These are phyloP conservation scores for Zalophus californianus DNA, from an alignment of 2,797 vertebrate species.

Conservation along the genomic window DNA sequence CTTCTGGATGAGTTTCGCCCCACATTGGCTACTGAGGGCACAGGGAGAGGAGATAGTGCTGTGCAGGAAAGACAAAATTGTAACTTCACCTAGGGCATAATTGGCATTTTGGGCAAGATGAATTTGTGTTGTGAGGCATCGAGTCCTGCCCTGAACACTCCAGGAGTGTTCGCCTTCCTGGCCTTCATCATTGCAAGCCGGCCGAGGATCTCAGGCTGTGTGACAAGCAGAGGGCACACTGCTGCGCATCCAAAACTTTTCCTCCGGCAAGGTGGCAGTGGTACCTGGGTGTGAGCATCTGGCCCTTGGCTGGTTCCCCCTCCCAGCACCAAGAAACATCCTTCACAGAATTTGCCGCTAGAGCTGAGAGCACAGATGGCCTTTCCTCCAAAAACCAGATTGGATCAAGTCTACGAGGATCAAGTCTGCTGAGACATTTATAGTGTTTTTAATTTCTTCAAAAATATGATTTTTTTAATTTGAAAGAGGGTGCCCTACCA, in stretches of 20 bases:
- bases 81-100: rapidly evolving
- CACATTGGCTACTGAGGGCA: rapidly evolving
- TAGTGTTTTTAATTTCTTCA: neutral
- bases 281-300: rapidly evolving
- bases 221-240: rapidly evolving
- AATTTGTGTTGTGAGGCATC: rapidly evolving
- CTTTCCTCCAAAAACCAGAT: neutral
- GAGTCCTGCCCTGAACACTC: rapidly evolving
- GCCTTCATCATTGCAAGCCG: rapidly evolving
- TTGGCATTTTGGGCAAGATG: neutral
- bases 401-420: neutral
- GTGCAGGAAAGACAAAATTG: neutral
- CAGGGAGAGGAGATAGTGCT: rapidly evolving
- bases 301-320: too few relatives aligned
- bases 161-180: rapidly evolving
- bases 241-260: rapidly evolving
- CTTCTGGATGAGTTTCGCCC: too few relatives aligned
- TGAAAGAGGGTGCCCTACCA: neutral
- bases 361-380: rapidly evolving
- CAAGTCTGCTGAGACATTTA: neutral
- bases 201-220: rapidly evolving
- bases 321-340: rapidly evolving
- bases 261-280: rapidly evolving
- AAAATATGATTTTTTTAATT: neutral
- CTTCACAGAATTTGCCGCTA: rapidly evolving